Conservation (phyloP, 1,140 invertebrate species). For the Stratiolaelaps scimitus region DNA sequence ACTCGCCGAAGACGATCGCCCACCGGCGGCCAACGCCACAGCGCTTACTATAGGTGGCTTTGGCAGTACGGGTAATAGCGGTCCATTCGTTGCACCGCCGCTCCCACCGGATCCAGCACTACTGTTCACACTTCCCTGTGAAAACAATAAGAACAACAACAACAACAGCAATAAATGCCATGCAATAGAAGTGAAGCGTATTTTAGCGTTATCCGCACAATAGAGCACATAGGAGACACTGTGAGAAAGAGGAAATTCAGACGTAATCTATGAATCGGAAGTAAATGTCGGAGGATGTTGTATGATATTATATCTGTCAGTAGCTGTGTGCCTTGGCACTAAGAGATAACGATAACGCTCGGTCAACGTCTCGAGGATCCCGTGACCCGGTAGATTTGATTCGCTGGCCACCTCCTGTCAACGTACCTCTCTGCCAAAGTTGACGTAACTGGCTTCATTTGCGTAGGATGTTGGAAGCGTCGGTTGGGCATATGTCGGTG, state of each 20-base stretch:
- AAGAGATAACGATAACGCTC: too few relatives aligned
- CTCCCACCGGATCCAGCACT: slow-evolving; percentile 15
- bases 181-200: too few relatives aligned
- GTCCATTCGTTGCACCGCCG: neutral
- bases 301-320: too few relatives aligned
- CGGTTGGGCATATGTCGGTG: neutral
- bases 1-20: neutral
- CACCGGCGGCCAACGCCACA: neutral
- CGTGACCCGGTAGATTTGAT: neutral
- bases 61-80: neutral
- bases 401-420: neutral
- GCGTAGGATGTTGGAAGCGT: neutral
- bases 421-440: slow-evolving; percentile 22
- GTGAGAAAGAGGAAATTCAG: too few relatives aligned
- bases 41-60: neutral
- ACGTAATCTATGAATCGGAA: too few relatives aligned
- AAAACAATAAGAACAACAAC: neutral
- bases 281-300: too few relatives aligned
- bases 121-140: slow-evolving; percentile 19
- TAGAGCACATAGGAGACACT: too few relatives aligned
- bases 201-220: too few relatives aligned
- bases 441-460: slow-evolving; percentile 21
- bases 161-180: too few relatives aligned
- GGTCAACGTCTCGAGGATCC: too few relatives aligned
- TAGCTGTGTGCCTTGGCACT: too few relatives aligned